Evolutionary conservation across 2,113 vertebrate species (phyloP).

Genomic region (Bufo gargarizans): DNA sequence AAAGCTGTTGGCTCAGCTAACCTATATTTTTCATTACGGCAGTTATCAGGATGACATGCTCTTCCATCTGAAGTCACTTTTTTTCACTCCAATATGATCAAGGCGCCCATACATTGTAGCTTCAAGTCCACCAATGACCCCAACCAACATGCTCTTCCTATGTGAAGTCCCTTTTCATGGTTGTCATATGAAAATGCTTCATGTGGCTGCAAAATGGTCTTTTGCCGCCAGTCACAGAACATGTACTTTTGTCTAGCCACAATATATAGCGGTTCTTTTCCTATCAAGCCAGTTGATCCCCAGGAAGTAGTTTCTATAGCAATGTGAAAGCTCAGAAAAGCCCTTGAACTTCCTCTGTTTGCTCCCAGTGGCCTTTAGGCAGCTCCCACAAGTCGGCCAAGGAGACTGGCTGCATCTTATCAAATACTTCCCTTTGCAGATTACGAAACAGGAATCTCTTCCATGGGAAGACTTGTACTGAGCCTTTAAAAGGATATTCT

Average conservation of each 20-base stretch:
- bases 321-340: conserved; percentile 60
- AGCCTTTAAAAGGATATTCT: conserved; percentile 35
- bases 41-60: background rate
- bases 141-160: background rate
- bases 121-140: no score
- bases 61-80: no score
- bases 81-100: no score
- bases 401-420: conserved; percentile 55
- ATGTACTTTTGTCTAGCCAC: background rate
- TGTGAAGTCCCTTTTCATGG: background rate
- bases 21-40: background rate
- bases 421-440: conserved; percentile 51
- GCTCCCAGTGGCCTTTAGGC: conserved; percentile 60
- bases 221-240: background rate
- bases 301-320: conserved; percentile 62
- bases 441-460: conserved; percentile 50
- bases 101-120: no score
- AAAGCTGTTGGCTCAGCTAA: no score
- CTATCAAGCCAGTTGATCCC: conserved; percentile 50
- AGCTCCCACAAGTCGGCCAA: conserved; percentile 50
- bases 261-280: conserved; percentile 38
- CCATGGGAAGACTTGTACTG: conserved; percentile 41
- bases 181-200: background rate
- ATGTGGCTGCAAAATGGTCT: background rate
- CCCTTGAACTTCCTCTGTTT: conserved; percentile 62